phyloP scores from a whole-genome alignment of 2,888 invertebrate species.

The Leucophenga montana region DNA sequence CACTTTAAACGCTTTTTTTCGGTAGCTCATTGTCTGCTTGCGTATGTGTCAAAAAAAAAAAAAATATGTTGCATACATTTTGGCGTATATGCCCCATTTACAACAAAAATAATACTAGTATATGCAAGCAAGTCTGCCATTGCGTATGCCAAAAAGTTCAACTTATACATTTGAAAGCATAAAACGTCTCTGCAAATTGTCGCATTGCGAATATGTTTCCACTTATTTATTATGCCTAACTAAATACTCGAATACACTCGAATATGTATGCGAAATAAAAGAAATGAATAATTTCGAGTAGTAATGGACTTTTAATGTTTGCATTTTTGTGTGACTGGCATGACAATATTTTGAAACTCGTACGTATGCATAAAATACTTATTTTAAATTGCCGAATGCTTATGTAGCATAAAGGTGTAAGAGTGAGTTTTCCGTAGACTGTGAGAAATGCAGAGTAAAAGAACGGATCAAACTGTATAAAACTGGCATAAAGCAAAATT shows the following conservation, averaged over 20 bases:
- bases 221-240: too few species aligned
- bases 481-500: background rate
- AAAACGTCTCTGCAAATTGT: too few species aligned
- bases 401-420: background rate
- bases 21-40: slow-evolving; percentile 4
- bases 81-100: too few species aligned
- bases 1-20: background rate
- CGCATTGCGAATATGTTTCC: too few species aligned
- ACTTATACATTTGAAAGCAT: too few species aligned
- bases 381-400: background rate
- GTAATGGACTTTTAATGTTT: slow-evolving; percentile 65
- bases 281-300: slow-evolving; percentile 34
- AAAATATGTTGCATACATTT: slow-evolving; percentile 27
- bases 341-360: background rate
- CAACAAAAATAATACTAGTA: too few species aligned
- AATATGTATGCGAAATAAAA: slow-evolving; percentile 9
- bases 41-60: slow-evolving; percentile 5
- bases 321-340: slow-evolving; percentile 39
- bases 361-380: background rate
- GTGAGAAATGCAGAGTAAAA: background rate
- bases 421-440: background rate
- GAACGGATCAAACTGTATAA: too few species aligned
- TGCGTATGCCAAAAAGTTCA: too few species aligned
- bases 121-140: background rate
- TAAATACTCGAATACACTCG: too few species aligned